Percentiles rank a stretch among this genome's conserved stretches.
Conservation (phyloP, 2,797 vertebrate genomes). For the Rhynchonycteris naso region DNA sequence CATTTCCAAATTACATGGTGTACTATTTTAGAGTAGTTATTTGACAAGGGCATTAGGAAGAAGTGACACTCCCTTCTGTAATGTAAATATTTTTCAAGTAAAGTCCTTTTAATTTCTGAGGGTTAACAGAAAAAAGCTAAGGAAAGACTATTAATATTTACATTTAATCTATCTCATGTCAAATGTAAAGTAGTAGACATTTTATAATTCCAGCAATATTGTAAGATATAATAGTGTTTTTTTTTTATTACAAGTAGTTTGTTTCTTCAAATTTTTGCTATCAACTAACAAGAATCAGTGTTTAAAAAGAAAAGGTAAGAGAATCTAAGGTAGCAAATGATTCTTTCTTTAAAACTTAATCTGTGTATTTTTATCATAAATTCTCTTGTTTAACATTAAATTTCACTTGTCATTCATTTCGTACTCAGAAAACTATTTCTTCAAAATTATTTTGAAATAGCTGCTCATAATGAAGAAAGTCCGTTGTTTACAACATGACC, state of each 20-base stretch:
- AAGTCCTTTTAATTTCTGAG: not conserved
- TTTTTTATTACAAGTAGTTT: not conserved
- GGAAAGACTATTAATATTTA: conserved; percentile 30
- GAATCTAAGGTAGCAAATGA: not conserved
- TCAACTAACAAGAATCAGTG: not conserved
- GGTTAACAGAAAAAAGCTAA: conserved; percentile 30
- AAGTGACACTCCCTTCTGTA: conserved; percentile 9
- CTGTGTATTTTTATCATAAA: not conserved
- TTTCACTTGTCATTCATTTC: not conserved
- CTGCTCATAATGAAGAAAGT: not conserved
- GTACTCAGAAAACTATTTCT: not conserved
- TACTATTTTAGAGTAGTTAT: not conserved
- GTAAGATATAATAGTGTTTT: not conserved
- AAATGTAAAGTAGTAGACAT: not conserved
- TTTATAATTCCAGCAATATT: conserved; percentile 10
- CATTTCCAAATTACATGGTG: conserved; percentile 54
- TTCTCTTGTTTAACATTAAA: not conserved
- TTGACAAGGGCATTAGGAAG: conserved; percentile 55
- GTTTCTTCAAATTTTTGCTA: not conserved
- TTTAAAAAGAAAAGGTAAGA: not conserved
- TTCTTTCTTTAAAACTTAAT: not conserved
- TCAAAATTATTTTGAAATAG: conserved; percentile 19
- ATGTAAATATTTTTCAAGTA: conserved; percentile 9
- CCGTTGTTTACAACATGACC: not conserved
- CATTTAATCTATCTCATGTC: not conserved